Conservation (phyloP, 2,113 vertebrate genomes). For the Apteryx owenii region DNA sequence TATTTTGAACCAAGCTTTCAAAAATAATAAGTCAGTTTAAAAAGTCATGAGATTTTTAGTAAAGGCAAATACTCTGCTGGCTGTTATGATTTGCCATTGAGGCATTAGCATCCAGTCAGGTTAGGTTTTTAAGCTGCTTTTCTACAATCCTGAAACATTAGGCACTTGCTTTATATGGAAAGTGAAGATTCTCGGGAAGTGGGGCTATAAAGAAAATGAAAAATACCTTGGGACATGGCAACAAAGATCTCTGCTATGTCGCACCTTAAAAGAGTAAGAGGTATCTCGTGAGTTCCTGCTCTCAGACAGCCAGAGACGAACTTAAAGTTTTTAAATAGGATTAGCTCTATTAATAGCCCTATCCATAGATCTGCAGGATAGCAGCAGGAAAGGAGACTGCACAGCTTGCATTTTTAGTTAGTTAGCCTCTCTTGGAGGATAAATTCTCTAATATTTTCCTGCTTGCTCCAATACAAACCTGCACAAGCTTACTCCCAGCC, state of each 20-base stretch:
- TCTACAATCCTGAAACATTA: background rate
- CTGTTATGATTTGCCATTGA: background rate
- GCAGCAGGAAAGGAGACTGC: background rate
- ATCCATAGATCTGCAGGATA: background rate
- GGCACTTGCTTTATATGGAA: background rate
- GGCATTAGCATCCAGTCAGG: rapidly evolving
- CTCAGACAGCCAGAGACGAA: background rate
- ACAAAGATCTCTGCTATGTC: background rate
- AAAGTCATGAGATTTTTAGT: background rate
- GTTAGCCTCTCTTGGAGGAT: background rate
- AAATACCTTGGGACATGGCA: background rate
- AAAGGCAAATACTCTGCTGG: background rate
- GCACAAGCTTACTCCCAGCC: background rate
- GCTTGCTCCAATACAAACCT: background rate
- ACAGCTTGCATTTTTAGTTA: background rate
- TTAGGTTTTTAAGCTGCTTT: background rate
- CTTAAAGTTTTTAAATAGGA: background rate
- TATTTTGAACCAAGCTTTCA: background rate
- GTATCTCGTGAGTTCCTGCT: background rate
- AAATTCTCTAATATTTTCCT: background rate
- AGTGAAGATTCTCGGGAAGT: background rate
- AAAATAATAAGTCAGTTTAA: background rate
- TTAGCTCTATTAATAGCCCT: background rate
- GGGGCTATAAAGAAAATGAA: background rate
- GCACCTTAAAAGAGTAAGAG: background rate